Evolutionary conservation across 2,797 vertebrate species (phyloP).

Genomic region (Microchirus variegatus): DNA sequence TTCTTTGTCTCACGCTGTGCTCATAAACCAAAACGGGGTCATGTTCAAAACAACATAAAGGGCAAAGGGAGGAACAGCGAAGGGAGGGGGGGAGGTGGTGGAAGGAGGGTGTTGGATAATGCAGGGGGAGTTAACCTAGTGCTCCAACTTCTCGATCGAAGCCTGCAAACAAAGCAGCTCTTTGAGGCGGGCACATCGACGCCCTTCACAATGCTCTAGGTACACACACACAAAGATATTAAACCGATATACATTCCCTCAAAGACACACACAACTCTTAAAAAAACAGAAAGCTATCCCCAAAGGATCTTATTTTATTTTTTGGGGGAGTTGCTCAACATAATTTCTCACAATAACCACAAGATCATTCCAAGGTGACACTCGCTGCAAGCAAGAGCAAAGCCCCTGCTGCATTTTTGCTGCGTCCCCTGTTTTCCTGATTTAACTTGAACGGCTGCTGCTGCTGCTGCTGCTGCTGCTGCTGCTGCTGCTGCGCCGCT

Average conservation of each 20-base stretch:
- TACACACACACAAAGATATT: slow-evolving; percentile 27
- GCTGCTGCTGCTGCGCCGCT: slow-evolving; percentile 30
- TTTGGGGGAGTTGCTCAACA: slow-evolving; percentile 1
- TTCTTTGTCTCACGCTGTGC: slow-evolving; percentile 1
- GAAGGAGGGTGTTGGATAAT: too few relatives aligned
- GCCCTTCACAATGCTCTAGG: slow-evolving; percentile 60
- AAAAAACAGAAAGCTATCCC: not conserved
- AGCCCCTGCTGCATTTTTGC: slow-evolving; percentile 38
- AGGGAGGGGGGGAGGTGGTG: too few relatives aligned
- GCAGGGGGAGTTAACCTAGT: slow-evolving; percentile 42
- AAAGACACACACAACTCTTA: slow-evolving; percentile 10
- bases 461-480: too few relatives aligned
- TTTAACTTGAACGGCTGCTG: slow-evolving; percentile 56
- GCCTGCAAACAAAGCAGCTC: slow-evolving; percentile 72
- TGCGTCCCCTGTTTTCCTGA: slow-evolving; percentile 55
- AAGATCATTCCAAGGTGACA: slow-evolving; percentile 69
- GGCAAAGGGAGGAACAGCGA: slow-evolving; percentile 42
- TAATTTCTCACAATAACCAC: slow-evolving; percentile 11
- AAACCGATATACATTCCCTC: too few relatives aligned
- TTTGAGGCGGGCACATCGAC: slow-evolving; percentile 69
- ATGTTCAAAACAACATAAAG: slow-evolving; percentile 58
- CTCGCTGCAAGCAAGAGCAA: slow-evolving; percentile 33
- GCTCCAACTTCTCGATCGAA: slow-evolving; percentile 68
- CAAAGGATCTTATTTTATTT: not conserved
- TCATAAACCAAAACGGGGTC: slow-evolving; percentile 49